Conservation (phyloP, 2,113 vertebrate species). For the Nanorana parkeri region DNA sequence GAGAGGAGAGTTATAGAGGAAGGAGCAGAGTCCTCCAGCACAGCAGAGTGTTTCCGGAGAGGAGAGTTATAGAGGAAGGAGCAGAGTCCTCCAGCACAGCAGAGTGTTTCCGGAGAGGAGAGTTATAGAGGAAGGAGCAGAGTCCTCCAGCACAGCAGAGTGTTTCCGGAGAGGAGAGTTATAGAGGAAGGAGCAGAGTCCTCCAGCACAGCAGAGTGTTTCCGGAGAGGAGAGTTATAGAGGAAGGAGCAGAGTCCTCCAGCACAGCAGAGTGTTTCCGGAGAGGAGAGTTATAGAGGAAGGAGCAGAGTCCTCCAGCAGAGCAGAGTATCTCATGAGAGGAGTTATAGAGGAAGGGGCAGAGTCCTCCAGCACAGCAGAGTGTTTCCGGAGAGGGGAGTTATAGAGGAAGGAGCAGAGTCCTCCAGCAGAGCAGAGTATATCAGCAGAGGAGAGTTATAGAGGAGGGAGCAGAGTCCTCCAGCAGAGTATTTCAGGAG, state of each 20-base stretch:
- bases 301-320: too few relatives aligned
- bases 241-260: neutral
- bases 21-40: neutral
- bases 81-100: neutral
- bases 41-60: too few relatives aligned
- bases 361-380: neutral
- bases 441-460: neutral
- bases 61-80: neutral
- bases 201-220: neutral
- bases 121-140: too few relatives aligned
- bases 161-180: too few relatives aligned
- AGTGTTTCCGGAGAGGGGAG: too few relatives aligned
- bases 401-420: neutral
- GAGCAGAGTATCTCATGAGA: neutral
- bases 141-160: neutral
- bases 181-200: neutral
- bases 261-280: neutral
- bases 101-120: neutral
- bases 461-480: too few relatives aligned
- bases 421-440: neutral
- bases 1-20: too few relatives aligned
- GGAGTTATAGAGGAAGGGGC: too few relatives aligned
- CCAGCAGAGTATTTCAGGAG: neutral
- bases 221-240: neutral
- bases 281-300: neutral